These are phyloP conservation scores for Macrotus californicus DNA, from an alignment of 2,113 vertebrate genomes.

Conservation along the genomic window DNA sequence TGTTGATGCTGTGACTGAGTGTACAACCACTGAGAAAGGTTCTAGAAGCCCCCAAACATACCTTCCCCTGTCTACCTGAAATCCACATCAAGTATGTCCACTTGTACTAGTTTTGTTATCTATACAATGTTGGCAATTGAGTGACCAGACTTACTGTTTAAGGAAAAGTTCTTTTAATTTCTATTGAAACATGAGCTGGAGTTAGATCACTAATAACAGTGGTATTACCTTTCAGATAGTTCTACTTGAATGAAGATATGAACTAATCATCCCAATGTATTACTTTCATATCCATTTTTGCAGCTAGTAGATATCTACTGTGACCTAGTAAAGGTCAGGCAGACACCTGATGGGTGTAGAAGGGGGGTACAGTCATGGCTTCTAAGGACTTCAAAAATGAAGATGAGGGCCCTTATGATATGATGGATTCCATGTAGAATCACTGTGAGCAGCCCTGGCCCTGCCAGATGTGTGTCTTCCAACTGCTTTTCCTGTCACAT, in stretches of 20 bases:
- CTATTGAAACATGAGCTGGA: neutral
- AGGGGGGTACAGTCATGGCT: neutral
- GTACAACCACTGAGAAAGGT: neutral
- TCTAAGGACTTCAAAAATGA: neutral
- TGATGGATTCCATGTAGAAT: too few relatives aligned
- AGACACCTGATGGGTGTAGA: neutral
- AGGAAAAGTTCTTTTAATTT: neutral
- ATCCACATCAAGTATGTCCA: too few relatives aligned
- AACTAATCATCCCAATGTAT: neutral
- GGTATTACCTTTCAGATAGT: neutral
- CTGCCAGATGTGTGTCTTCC: too few relatives aligned
- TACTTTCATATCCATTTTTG: neutral
- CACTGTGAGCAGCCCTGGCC: neutral
- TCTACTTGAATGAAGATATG: neutral
- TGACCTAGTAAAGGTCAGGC: neutral
- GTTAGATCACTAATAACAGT: neutral
- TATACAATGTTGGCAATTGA: neutral
- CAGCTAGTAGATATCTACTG: neutral
- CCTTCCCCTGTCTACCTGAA: neutral
- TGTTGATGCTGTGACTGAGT: neutral
- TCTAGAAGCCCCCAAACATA: neutral
- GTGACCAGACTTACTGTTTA: neutral
- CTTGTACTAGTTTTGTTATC: rapidly evolving
- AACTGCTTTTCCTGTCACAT: neutral
- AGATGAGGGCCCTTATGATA: neutral